Conservation (phyloP, 2,113 vertebrate genomes). For the Cavia porcellus region DNA sequence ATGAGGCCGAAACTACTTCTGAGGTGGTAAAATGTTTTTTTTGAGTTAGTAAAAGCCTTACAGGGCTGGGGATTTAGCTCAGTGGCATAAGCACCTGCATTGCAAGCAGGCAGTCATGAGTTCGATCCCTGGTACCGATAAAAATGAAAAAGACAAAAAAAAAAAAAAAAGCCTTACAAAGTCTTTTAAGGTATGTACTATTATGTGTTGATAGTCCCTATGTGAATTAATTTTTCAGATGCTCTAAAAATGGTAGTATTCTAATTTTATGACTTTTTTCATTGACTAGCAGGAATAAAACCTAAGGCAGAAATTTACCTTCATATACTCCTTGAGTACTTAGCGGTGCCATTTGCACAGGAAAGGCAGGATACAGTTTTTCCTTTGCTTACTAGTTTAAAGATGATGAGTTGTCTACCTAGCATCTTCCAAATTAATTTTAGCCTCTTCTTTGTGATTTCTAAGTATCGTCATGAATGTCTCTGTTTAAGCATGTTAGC, state of each 20-base stretch:
- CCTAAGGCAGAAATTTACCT: slow-evolving; percentile 29
- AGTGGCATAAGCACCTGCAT: too few relatives aligned
- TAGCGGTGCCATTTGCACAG: neutral
- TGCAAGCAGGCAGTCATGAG: too few relatives aligned
- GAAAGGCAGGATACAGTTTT: neutral
- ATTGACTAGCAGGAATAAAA: neutral
- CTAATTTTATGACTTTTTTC: neutral
- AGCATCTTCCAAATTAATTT: neutral
- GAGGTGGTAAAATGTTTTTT: neutral
- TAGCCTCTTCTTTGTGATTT: neutral
- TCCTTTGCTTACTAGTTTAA: slow-evolving; percentile 4
- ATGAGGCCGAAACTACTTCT: neutral
- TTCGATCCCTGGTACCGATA: too few relatives aligned
- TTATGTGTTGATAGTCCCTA: neutral
- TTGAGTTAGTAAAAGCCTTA: neutral
- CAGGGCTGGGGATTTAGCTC: too few relatives aligned
- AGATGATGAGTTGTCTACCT: neutral
- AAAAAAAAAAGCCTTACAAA: neutral
- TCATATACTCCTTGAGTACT: neutral
- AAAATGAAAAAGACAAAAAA: too few relatives aligned
- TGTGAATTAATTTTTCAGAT: neutral
- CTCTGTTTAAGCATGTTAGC: neutral
- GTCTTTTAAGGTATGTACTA: neutral
- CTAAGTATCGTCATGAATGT: neutral
- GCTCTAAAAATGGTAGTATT: neutral